phyloP scores from a whole-genome alignment of 2,113 vertebrate genomes.

The Eira barbara region DNA sequence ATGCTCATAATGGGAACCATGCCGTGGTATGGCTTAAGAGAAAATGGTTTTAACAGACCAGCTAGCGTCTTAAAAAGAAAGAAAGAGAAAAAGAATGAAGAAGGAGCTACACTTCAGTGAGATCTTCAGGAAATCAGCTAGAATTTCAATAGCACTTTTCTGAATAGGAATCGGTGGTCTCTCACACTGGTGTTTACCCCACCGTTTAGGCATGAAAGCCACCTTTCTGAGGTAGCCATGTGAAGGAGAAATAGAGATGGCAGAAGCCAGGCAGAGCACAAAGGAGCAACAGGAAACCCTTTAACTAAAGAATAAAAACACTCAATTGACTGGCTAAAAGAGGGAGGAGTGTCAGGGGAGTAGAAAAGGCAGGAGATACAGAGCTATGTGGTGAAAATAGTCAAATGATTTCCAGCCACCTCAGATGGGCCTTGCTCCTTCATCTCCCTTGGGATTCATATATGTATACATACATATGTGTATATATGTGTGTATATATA shows the following conservation, averaged over 20 bases:
- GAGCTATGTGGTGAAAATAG: conserved; percentile 20
- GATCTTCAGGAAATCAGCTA: conserved; percentile 61
- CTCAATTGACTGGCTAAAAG: conserved; percentile 69
- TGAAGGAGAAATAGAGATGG: conserved; percentile 55
- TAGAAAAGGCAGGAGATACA: conserved; percentile 63
- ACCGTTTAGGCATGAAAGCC: conserved; percentile 73
- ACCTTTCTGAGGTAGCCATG: conserved; percentile 47
- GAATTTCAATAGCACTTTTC: conserved; percentile 61
- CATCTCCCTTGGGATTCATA: background rate
- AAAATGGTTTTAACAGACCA: conserved; percentile 56
- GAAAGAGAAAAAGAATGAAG: conserved; percentile 1
- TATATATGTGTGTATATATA: too few relatives aligned
- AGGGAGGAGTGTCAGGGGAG: conserved; percentile 57
- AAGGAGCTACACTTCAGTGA: conserved; percentile 55
- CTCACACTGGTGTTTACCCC: conserved; percentile 64
- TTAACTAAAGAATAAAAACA: conserved; percentile 70
- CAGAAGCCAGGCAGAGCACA: conserved; percentile 59
- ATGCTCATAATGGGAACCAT: conserved; percentile 60
- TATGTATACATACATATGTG: background rate
- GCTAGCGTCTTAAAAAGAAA: conserved; percentile 10
- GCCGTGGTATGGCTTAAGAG: conserved; percentile 54
- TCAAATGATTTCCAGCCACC: background rate
- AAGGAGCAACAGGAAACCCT: conserved; percentile 73
- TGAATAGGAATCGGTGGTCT: conserved; percentile 69
- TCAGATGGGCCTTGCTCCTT: background rate